Conservation (phyloP, 2,888 invertebrate genomes). For the Eilema sororculum region DNA sequence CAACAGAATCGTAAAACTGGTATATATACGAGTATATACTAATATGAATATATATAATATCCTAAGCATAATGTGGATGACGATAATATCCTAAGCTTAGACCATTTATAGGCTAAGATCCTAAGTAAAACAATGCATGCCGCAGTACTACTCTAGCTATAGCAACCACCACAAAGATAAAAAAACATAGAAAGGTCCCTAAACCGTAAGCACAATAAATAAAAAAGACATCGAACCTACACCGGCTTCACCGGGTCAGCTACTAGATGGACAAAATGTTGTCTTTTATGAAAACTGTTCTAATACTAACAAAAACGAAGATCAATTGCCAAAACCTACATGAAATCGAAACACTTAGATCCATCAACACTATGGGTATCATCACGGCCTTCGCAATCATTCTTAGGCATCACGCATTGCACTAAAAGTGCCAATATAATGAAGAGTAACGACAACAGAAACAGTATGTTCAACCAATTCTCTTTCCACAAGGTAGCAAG, state of each 20-base stretch:
- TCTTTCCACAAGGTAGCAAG: conserved; percentile 74
- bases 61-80: no score
- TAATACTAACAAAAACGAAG: neutral
- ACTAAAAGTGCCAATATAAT: conserved; percentile 71
- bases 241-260: no score
- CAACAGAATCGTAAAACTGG: neutral
- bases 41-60: no score
- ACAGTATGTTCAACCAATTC: conserved; percentile 79
- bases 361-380: conserved; percentile 46
- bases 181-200: conserved; percentile 21
- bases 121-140: conserved; percentile 6
- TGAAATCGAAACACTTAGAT: conserved; percentile 69
- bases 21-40: neutral
- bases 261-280: no score
- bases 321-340: conserved; percentile 19
- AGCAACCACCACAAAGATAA: conserved; percentile 9
- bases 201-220: conserved; percentile 34
- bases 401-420: conserved; percentile 69
- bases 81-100: no score
- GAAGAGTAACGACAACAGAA: conserved; percentile 70
- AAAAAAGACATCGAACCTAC: conserved; percentile 8
- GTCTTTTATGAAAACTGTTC: conserved; percentile 2
- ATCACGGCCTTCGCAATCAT: conserved; percentile 59
- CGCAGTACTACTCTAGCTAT: conserved; percentile 16
- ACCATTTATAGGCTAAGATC: no score